These are phyloP conservation scores for Formica aserva DNA, from an alignment of 2,888 invertebrate species.

Conservation along the genomic window DNA sequence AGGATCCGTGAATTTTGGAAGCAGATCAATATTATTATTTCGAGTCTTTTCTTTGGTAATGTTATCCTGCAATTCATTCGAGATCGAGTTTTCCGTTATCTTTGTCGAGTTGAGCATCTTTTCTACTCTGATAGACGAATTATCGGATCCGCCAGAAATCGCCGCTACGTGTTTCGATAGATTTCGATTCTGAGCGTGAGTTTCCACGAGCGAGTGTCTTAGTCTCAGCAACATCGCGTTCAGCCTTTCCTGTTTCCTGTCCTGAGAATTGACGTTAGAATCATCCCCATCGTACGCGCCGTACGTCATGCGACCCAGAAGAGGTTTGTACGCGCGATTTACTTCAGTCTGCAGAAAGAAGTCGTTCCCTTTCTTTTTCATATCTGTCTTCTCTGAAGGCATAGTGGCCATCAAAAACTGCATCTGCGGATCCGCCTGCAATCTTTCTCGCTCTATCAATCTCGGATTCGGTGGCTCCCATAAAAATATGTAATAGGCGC, in stretches of 20 bases:
- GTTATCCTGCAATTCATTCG: background rate
- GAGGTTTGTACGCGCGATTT: background rate
- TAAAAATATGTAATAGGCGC: constrained; percentile 93
- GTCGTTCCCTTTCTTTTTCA: background rate
- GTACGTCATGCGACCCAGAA: constrained; percentile 5
- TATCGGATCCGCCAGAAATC: background rate
- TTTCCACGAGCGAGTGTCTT: constrained; percentile 51
- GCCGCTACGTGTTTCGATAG: background rate
- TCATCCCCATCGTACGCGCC: background rate
- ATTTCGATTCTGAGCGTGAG: constrained; percentile 25
- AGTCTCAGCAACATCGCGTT: constrained; percentile 49
- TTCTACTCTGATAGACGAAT: background rate
- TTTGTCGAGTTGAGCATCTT: background rate
- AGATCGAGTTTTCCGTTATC: background rate
- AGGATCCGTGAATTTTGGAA: background rate
- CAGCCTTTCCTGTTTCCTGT: constrained; percentile 8
- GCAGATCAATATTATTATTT: background rate
- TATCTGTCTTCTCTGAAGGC: constrained; percentile 9
- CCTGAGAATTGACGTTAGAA: background rate
- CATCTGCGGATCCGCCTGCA: constrained; percentile 69
- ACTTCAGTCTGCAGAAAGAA: background rate
- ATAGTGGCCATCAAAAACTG: constrained; percentile 63
- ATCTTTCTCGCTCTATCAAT: constrained; percentile 75
- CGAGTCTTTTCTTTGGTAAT: background rate
- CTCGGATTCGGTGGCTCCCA: constrained; percentile 90